Base-by-base conservation (phyloP, 2,113 vertebrate genomes). In the Micromys minutus region DNA sequence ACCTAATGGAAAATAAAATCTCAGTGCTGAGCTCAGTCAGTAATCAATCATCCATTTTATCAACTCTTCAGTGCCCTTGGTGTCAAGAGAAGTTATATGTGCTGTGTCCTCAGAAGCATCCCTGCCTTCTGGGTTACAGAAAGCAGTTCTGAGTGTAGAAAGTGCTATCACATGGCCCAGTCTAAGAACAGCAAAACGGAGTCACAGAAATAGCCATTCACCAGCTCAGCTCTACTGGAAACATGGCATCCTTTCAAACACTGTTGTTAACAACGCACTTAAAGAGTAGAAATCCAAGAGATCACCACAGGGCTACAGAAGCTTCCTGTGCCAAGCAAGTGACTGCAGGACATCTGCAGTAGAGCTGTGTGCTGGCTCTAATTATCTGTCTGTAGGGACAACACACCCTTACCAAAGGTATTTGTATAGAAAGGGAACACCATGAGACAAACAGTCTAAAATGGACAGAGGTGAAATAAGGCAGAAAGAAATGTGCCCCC, bases 11-110 rank as follows among this genome's bases (percentile, higher is more conserved):
- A 90, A 84, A 91, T 76, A 94, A 90, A 84, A 91, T 76, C 7
- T 75, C 81, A 93, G 74, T 12, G 63, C 86, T 90, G 84, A 95
- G 69, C 39, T 88, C 22, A 71, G 71, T 72, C 67, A 34, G 47
- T 76, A 84, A 94, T 93, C 67, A 84, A 21, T 93, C 77, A 94
- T 61, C n/a, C 87, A 45, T 89, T 94, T 91, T 84, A 93, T 91
- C 69, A 93, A 83, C 72, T 90, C 69, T 95, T 96, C 87, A 83
- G 57, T 90, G 92, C n/a, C 80, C 72, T 93, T 95, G 42, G 87
- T 85, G 57, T 87, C 90, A 91, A 93, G 59, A 87, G 42, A 90
- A 45, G 69, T 96, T 92, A 67, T 45, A 39, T 50, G 16, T 59
- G 8, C 71, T 69, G 2, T 80, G 87, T 86, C 61, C 90, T 93